phyloP scores from a whole-genome alignment of 1,140 invertebrate genomes.

The Eupristina koningsbergeri region DNA sequence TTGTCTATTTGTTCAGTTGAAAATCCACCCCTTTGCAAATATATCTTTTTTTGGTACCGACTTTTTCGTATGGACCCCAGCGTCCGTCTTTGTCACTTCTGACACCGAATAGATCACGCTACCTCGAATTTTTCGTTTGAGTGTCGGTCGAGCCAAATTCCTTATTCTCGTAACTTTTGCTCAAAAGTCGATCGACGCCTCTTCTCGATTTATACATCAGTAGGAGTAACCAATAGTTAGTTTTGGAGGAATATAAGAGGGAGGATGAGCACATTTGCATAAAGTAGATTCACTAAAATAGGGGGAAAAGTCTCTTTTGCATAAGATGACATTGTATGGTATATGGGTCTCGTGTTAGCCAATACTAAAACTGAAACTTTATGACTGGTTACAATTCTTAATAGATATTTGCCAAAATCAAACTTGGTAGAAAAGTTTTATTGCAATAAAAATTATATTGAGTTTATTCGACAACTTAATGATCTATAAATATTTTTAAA shows the following conservation, averaged over 20 bases:
- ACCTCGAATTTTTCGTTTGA: slow-evolving; percentile 14
- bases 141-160: neutral
- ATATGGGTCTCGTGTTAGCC: neutral
- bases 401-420: neutral
- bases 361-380: neutral
- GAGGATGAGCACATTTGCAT: slow-evolving; percentile 43
- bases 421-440: neutral
- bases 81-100: slow-evolving; percentile 7
- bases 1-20: slow-evolving; percentile 2
- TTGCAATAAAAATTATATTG: too few species aligned
- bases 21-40: neutral
- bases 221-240: slow-evolving; percentile 44
- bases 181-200: slow-evolving; percentile 19
- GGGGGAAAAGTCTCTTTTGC: neutral
- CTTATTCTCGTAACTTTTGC: slow-evolving; percentile 31
- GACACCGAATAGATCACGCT: slow-evolving; percentile 40
- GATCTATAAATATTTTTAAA: too few species aligned
- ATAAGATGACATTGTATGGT: neutral
- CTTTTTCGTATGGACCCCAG: neutral
- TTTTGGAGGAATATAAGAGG: slow-evolving; percentile 1
- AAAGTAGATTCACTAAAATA: slow-evolving; percentile 40
- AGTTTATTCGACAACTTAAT: too few species aligned
- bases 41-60: neutral
- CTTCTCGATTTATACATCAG: slow-evolving; percentile 44
- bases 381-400: neutral